Conservation (phyloP, 1,140 invertebrate genomes). For the Periplaneta americana region DNA sequence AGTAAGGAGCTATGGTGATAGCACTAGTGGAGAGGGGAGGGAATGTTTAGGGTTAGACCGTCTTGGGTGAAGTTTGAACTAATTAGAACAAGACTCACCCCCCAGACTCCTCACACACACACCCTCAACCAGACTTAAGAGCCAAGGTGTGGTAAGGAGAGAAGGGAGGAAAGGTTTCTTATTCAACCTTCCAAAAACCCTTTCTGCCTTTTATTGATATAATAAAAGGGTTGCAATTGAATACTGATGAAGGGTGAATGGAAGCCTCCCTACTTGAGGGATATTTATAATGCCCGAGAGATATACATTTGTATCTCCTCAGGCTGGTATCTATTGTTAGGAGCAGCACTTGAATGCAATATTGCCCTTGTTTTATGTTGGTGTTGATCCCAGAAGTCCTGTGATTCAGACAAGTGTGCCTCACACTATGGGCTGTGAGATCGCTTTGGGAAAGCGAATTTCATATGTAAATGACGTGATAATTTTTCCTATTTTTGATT, state of each 20-base stretch:
- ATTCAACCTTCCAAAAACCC: background rate
- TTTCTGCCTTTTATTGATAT: background rate
- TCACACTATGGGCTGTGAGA: too few species aligned
- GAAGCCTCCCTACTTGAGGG: background rate
- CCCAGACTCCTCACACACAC: background rate
- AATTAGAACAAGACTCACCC: background rate
- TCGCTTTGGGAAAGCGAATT: too few species aligned
- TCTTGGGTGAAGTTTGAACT: background rate
- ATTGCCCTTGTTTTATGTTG: background rate
- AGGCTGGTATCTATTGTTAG: background rate
- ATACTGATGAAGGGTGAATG: background rate
- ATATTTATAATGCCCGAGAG: background rate
- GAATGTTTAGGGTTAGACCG: background rate
- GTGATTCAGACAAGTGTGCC: too few species aligned
- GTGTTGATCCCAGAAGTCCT: background rate
- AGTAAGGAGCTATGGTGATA: background rate
- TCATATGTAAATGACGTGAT: too few species aligned
- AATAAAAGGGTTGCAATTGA: background rate
- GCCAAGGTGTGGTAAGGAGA: background rate
- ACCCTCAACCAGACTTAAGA: background rate
- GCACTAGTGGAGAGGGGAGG: background rate
- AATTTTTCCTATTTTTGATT: too few species aligned
- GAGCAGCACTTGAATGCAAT: background rate
- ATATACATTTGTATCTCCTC: background rate
- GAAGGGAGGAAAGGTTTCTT: background rate